Evolutionary conservation across 2,113 vertebrate species (phyloP), one percentile per base, ranked within the genome.

Genomic region (Albula goreensis): DNA sequence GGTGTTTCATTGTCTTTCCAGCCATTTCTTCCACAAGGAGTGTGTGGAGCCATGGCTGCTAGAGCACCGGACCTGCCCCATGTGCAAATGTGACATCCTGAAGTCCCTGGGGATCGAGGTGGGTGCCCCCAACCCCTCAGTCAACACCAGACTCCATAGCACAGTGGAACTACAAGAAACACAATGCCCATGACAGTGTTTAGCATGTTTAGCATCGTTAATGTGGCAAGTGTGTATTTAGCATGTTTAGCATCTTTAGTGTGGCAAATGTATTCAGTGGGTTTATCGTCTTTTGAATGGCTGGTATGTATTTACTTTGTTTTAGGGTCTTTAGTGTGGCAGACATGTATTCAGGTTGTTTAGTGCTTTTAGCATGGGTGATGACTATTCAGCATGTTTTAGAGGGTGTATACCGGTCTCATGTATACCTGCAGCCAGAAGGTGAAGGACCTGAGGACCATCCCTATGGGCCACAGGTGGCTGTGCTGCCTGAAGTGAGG

Each of bases 1-100:
- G 9, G n/a, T 2, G 31, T 74, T n/a, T 74, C 31, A 8, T 74
- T 74, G 8, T 74, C n/a, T 74, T 22, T 74, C n/a, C 70, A 97
- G 97, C 89, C 97, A 97, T 84, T 93, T 96, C 86, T 97, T 97
- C 92, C 97, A 97, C 90, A 97, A 97, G 93, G 93, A 87, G 15
- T 97, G 97, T 79, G 94, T 97, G 88, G 97, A 97, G 70, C 97
- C 97, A 1, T 97, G 97, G 97, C 93, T 97, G 70, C 91, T 97
- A 88, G 97, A 97, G 82, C 96, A 96, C 5, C 93, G 96, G 88
- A 97, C 96, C 0, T 97, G 97, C 83, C 97, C 97, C 0, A 97
- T 97, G 95, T 97, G 97, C 92, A 97, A 97, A 88, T 97, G 96
- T 92, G 96, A 97, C 91, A 97, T 97, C 86, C 95, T 97, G 81